Percentiles rank a stretch among this genome's conserved stretches.
Evolutionary conservation across 2,113 vertebrate genomes (phyloP).

Genomic region (Prunella himalayana): DNA sequence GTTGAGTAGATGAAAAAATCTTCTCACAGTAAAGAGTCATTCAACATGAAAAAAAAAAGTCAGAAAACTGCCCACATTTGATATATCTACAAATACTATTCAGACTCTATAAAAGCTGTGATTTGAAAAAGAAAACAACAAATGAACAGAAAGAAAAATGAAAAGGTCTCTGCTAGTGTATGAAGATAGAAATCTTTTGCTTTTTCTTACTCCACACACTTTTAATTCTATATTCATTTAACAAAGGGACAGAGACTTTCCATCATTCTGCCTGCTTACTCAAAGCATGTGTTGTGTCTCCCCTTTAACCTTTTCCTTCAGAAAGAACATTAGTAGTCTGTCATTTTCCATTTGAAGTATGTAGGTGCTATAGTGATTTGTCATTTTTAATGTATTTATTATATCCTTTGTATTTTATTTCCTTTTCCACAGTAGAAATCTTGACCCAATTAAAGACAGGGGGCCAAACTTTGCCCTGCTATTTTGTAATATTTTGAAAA

Average conservation of each 20-base stretch:
- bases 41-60: neutral
- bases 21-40: neutral
- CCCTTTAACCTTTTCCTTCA: neutral
- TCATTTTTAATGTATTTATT: neutral
- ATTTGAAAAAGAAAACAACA: neutral
- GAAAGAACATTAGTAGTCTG: neutral
- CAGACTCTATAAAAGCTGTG: neutral
- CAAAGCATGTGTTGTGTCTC: neutral
- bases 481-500: neutral
- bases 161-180: neutral
- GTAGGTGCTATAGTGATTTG: neutral
- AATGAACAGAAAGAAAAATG: fast-evolving
- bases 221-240: neutral
- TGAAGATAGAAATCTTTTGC: neutral
- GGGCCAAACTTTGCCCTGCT: neutral
- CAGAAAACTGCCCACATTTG: neutral
- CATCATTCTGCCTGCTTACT: neutral
- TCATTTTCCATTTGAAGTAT: neutral
- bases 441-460: neutral
- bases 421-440: neutral
- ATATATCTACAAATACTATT: neutral
- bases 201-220: neutral
- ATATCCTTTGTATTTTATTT: neutral
- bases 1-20: neutral
- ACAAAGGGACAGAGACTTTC: neutral